Conservation (phyloP, 1,140 invertebrate genomes). For the Anadara kagoshimensis region DNA sequence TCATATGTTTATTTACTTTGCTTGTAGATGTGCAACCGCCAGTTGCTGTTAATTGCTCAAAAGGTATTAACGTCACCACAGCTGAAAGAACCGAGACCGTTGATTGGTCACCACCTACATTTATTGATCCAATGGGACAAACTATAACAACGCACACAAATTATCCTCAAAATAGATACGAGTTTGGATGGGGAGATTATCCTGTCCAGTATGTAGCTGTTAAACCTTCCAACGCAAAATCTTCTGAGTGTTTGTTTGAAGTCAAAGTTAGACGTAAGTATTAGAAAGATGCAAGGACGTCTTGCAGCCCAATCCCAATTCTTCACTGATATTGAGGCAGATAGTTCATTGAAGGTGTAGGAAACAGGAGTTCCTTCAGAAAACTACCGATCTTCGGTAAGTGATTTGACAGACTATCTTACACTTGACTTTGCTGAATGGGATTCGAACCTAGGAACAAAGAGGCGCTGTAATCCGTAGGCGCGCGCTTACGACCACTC, state of each 20-base stretch:
- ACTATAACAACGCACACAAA: constrained; percentile 32
- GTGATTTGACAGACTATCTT: no score
- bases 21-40: constrained; percentile 49
- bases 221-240: constrained; percentile 47
- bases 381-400: no score
- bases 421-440: no score
- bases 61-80: constrained; percentile 5
- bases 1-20: no score
- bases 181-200: constrained; percentile 32
- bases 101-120: constrained; percentile 40
- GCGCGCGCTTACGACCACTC: no score
- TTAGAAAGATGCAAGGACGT: no score
- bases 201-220: constrained; percentile 41
- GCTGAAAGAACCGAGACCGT: constrained; percentile 4
- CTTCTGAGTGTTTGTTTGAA: constrained; percentile 48
- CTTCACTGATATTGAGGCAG: no score
- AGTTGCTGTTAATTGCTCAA: constrained; percentile 30
- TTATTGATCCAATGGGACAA: constrained; percentile 42
- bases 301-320: no score
- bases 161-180: constrained; percentile 27
- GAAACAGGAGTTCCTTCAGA: no score
- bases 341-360: no score
- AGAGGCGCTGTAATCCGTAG: no score
- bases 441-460: no score
- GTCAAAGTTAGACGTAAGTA: constrained; percentile 49